A percentile compares a stretch with the other conserved stretches of the same genome.
These are phyloP conservation scores for Pachydiplax longipennis DNA, from an alignment of 2,888 invertebrate species.

Conservation along the genomic window DNA sequence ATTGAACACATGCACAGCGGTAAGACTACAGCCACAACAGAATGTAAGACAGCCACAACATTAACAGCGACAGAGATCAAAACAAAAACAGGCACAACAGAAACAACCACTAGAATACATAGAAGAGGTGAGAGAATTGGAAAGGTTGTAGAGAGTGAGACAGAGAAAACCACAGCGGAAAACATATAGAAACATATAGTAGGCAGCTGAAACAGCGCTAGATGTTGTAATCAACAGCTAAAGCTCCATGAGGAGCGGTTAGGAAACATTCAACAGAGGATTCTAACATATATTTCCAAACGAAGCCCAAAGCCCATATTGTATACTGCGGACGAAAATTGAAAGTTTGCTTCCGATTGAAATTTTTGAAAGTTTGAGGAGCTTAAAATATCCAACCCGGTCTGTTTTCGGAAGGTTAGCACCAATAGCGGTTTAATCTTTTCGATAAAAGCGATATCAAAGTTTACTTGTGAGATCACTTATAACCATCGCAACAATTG, in stretches of 20 bases:
- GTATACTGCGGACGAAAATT: background rate
- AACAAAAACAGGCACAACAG: background rate
- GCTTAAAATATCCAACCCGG: background rate
- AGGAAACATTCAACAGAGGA: background rate
- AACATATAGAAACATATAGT: constrained; percentile 5
- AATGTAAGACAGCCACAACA: constrained; percentile 6
- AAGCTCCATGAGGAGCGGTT: background rate
- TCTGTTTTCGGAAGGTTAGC: too few relatives aligned
- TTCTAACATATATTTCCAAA: background rate
- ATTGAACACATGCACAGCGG: background rate
- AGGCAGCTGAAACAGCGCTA: constrained; percentile 8
- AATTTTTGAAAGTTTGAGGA: background rate
- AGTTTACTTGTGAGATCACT: background rate
- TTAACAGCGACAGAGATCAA: background rate
- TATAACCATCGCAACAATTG: too few relatives aligned
- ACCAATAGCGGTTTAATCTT: background rate
- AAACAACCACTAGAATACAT: background rate
- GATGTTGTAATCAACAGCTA: background rate
- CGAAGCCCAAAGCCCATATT: background rate
- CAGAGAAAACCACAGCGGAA: background rate
- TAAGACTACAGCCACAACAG: background rate
- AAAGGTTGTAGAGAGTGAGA: background rate
- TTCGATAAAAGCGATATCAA: background rate
- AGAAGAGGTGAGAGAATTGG: background rate
- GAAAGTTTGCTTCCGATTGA: background rate